These are phyloP conservation scores for Cheilosia urbana DNA, from an alignment of 2,888 invertebrate species.

Conservation along the genomic window DNA sequence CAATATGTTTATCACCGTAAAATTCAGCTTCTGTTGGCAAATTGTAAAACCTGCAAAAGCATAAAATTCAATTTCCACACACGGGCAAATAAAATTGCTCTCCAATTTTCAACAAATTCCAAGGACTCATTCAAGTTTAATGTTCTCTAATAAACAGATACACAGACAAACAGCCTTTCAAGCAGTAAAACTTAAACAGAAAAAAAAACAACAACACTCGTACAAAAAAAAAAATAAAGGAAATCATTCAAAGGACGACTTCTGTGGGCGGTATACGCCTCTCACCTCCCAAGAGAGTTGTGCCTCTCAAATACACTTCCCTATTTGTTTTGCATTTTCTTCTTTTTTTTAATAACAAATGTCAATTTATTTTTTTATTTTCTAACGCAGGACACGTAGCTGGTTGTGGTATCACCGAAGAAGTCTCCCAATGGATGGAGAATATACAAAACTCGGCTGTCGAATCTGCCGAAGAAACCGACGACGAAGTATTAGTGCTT, in stretches of 20 bases:
- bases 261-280: constrained; percentile 14
- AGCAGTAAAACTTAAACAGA: constrained; percentile 60
- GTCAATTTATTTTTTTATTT: constrained; percentile 40
- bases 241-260: constrained; percentile 30
- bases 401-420: constrained; percentile 95
- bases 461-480: constrained; percentile 84
- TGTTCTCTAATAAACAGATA: constrained; percentile 68
- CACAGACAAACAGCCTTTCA: constrained; percentile 40
- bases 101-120: constrained; percentile 52
- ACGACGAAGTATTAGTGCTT: constrained; percentile 78
- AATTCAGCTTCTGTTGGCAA: constrained; percentile 27
- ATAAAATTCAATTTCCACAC: constrained; percentile 61
- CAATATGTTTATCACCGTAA: constrained; percentile 36
- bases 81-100: constrained; percentile 23
- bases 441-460: constrained; percentile 91
- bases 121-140: constrained; percentile 57
- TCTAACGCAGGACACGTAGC: constrained; percentile 88
- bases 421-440: constrained; percentile 96
- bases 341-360: constrained; percentile 58
- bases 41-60: constrained; percentile 47
- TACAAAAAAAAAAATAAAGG: constrained; percentile 7
- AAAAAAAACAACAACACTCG: constrained; percentile 21
- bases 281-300: constrained; percentile 28
- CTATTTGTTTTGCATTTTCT: constrained; percentile 61
- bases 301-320: constrained; percentile 50